Percentiles rank a stretch among this genome's conserved stretches.
Conservation (phyloP, 2,113 vertebrate genomes). For the Bos javanicus region DNA sequence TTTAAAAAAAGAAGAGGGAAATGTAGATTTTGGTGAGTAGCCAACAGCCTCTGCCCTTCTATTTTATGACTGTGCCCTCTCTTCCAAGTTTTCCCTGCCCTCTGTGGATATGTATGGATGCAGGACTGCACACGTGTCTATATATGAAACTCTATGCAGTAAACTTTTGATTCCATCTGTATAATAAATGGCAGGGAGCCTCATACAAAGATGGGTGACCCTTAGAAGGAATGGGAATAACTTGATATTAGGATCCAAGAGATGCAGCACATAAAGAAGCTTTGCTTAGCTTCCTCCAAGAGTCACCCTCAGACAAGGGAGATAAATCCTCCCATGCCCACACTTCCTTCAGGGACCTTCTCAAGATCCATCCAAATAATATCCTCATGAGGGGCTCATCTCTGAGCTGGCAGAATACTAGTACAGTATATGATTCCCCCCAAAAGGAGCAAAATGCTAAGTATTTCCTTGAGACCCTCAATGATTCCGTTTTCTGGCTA, state of each 20-base stretch:
- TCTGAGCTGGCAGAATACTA: not conserved
- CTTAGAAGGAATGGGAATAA: not conserved
- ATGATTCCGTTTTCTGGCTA: not conserved
- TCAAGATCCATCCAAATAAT: not conserved
- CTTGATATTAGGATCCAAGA: not conserved
- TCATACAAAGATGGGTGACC: not conserved
- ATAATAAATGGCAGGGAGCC: not conserved
- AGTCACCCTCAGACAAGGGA: not conserved
- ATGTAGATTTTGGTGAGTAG: not conserved
- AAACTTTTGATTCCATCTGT: not conserved
- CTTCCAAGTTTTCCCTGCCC: not conserved
- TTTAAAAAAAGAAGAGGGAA: not conserved
- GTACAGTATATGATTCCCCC: not conserved
- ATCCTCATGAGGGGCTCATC: not conserved
- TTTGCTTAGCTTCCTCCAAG: not conserved
- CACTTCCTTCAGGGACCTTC: not conserved
- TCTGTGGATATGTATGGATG: not conserved
- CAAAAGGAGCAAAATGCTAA: not conserved
- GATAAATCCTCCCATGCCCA: not conserved
- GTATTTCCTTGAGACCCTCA: not conserved
- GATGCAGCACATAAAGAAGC: not conserved
- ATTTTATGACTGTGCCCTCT: not conserved
- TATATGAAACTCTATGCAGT: not conserved
- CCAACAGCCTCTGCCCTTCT: not conserved
- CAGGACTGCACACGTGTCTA: too few species aligned